Base-by-base conservation (phyloP, 1,140 invertebrate genomes). In the Chironomus tepperi region DNA sequence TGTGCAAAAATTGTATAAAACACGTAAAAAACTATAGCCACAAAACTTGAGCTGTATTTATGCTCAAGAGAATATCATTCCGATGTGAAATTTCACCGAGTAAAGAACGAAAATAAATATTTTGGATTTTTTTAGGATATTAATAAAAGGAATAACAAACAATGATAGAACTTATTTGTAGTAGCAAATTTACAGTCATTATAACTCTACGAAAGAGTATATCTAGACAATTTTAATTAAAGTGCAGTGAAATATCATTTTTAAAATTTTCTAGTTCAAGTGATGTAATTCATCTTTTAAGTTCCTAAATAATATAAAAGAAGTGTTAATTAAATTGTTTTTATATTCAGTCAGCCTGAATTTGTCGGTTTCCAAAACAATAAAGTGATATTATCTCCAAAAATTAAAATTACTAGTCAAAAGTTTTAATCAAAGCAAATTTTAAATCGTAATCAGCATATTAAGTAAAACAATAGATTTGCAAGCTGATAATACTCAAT, bases 81-180 rank as follows among this genome's bases (percentile, higher is more conserved):
- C 1, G 65, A 70, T 10, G 9, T 18, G 16, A 70, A 70, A 70
- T 18, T 21, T 70, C 65, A 19, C 18, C 18, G 65, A 70, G 19
- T 7, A 70, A 21, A 70, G 65, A 70, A 18, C 19, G 19, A 7
- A 19, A 19, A 18, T n/a, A 18, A 9, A 70, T 18, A 18, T 70
- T 70, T 57, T 12, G 9, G 9, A 12, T 57, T 12, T n/a, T 57
- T n/a, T 57, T 1, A 57, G 47, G n/a, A 10, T 57, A n/a, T n/a
- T n/a, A n/a, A n/a, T n/a, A n/a, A 57, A 12, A 2, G 47, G 7
- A 70, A 19, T 10, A 19, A 34, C 5, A 16, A 70, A 70, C n/a
- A 70, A 70, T 70, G 65, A 70, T 70, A 19, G 12, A 70, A 21
- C 18, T 18, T 0, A 70, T 70, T 70, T 70, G 65, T 18, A 70